Conservation (phyloP, 2,888 invertebrate genomes). For the Metellina segmentata region DNA sequence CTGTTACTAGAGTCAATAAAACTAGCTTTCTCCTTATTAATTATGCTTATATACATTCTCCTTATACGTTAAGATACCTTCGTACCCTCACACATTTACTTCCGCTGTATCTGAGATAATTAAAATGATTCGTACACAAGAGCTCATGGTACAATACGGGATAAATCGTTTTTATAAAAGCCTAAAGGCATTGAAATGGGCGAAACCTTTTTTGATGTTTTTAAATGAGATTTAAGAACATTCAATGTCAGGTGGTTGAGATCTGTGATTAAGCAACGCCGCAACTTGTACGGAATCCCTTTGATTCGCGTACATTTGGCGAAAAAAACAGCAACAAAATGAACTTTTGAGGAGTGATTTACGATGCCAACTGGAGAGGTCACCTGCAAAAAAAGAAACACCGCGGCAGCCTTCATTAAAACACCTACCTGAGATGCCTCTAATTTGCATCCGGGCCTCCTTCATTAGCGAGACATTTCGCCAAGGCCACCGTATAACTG, state of each 20-base stretch:
- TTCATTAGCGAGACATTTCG: constrained; percentile 64
- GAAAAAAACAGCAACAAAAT: constrained; percentile 33
- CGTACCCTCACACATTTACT: too few species aligned
- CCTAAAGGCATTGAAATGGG: too few species aligned
- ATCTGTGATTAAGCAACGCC: not conserved
- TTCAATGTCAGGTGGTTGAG: not conserved
- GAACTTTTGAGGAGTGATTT: constrained; percentile 71
- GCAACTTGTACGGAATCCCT: constrained; percentile 22
- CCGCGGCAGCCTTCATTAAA: constrained; percentile 68
- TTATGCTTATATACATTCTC: too few species aligned
- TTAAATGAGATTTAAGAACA: too few species aligned
- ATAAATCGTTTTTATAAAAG: too few species aligned
- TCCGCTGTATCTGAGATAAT: too few species aligned
- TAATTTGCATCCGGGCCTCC: constrained; percentile 71
- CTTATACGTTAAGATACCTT: too few species aligned
- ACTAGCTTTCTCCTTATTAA: too few species aligned
- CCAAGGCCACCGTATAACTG: constrained; percentile 71
- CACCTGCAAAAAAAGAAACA: constrained; percentile 39
- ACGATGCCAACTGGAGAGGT: constrained; percentile 71
- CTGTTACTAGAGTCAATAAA: too few species aligned
- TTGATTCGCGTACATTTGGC: constrained; percentile 27
- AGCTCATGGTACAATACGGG: too few species aligned
- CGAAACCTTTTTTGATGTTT: too few species aligned
- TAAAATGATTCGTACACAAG: too few species aligned
- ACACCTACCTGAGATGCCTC: constrained; percentile 74